Evolutionary conservation across 2,888 invertebrate genomes (phyloP), one percentile per base, ranked within the genome.

Genomic region (Hemaris fuciformis): DNA sequence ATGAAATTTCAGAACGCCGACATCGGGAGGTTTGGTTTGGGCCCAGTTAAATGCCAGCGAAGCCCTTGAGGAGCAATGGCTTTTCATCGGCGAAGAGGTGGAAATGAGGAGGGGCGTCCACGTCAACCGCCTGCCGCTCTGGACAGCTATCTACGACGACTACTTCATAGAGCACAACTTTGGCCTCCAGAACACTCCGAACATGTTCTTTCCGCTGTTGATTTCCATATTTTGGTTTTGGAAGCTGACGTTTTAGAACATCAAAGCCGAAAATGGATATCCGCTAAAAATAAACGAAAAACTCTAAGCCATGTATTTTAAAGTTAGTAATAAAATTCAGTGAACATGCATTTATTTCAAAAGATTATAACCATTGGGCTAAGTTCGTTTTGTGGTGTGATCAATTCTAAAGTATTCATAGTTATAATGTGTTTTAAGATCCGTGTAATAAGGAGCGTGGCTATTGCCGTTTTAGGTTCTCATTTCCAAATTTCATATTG

Each of bases 101-200:
- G 61, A 42, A 8, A 23, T 68, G 38, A 60, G 60, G 59, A 72
- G 57, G 7, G 88, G 88, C 1, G 42, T 87, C 7, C 85, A 89
- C 66, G 53, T 71, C 34, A 69, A 77, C 3, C 80, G 90, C 0
- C 67, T 88, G 60, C 62, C 64, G 3, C 69, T 88, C 3, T 90
- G 89, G 89, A 81, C 81, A 0, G 74, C 80, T 2, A 75, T 90
- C 15, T 89, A 89, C 70, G 59, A 77, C n/a, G 65, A 79, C 1
- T 72, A 88, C 71, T 90, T 81, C 64, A 71, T 89, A 42, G 89
- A 89, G 7, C 71, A 62, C 23, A 62, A 62, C 48, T 61, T 45
- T 3, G 66, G 59, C 15, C 57, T 34, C 4, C 58, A 46, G 4
- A 27, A 62, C 25, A 68, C 67, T 2, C 27, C 68, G 0, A 68